phyloP scores from a whole-genome alignment of 2,888 invertebrate species.

The Ligdia adustata region DNA sequence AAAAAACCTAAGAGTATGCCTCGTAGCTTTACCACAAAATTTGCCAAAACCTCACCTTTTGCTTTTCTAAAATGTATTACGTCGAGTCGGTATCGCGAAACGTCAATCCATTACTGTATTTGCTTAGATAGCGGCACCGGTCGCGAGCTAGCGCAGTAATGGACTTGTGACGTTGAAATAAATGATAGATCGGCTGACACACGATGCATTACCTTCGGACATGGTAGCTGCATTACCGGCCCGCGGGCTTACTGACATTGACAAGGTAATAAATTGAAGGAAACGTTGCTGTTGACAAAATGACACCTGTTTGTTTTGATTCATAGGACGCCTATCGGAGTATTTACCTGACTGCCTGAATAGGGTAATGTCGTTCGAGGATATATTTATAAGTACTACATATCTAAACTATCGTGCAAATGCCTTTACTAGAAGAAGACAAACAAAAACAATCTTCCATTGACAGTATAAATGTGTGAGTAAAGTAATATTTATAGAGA shows the following conservation, averaged over 20 bases:
- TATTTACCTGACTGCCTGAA: no score
- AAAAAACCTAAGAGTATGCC: no score
- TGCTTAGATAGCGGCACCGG: slow-evolving; percentile 52
- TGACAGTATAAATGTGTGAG: no score
- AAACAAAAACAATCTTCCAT: no score
- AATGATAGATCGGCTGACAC: slow-evolving; percentile 68
- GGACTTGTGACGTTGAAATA: slow-evolving; percentile 73
- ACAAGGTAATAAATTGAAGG: not conserved
- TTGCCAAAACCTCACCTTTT: no score
- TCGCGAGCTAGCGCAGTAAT: slow-evolving; percentile 50
- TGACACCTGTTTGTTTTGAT: not conserved
- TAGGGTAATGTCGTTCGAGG: no score
- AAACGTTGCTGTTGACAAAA: not conserved
- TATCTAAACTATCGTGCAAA: no score
- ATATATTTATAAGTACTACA: no score
- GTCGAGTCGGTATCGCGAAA: slow-evolving; percentile 45
- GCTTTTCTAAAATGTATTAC: slow-evolving; percentile 38
- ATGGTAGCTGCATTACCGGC: slow-evolving; percentile 33
- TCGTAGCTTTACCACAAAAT: no score
- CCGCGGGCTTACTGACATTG: not conserved
- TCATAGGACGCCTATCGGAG: no score
- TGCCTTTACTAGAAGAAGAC: no score
- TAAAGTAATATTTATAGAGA: no score
- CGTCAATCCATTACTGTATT: slow-evolving; percentile 60
- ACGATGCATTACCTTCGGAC: slow-evolving; percentile 65